These are phyloP conservation scores for Rhinogobius similis DNA, from an alignment of 2,113 vertebrate genomes.

Conservation along the genomic window DNA sequence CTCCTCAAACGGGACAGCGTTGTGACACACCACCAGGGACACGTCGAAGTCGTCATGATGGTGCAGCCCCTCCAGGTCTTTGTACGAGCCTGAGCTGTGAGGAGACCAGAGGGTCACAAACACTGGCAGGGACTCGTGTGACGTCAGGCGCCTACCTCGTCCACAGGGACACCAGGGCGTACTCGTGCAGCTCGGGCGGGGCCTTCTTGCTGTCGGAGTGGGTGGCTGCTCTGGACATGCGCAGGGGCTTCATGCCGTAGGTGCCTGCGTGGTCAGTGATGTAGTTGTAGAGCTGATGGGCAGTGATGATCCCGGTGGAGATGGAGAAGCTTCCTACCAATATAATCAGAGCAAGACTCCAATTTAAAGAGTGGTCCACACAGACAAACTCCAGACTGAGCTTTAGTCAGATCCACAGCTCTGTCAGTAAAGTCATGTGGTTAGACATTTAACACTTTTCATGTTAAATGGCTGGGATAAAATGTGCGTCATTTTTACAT, in stretches of 20 bases:
- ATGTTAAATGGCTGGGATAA: no score
- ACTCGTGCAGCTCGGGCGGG: slow-evolving; percentile 86
- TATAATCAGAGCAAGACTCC: not conserved
- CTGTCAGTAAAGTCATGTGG: no score
- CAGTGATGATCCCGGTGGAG: slow-evolving; percentile 92
- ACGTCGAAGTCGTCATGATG: slow-evolving; percentile 98
- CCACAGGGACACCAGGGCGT: slow-evolving; percentile 93
- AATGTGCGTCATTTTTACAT: no score
- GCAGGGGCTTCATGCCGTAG: slow-evolving; percentile 94
- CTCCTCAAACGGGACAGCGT: slow-evolving; percentile 91
- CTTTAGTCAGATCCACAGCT: no score
- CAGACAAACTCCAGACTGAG: no score
- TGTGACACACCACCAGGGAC: slow-evolving; percentile 93
- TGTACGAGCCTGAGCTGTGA: slow-evolving; percentile 90
- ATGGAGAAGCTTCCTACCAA: slow-evolving; percentile 85
- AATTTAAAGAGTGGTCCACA: not conserved
- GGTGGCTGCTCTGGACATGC: slow-evolving; percentile 84
- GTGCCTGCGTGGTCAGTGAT: slow-evolving; percentile 93
- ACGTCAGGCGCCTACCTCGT: slow-evolving; percentile 81
- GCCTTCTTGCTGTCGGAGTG: slow-evolving; percentile 81
- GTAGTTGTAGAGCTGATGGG: slow-evolving; percentile 97
- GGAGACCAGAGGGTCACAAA: not conserved
- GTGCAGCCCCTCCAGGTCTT: slow-evolving; percentile 91
- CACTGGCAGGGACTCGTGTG: not conserved
- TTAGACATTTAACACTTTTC: no score